Base-by-base conservation (phyloP, 2,888 invertebrate species). In the Philopedon plagiatum region DNA sequence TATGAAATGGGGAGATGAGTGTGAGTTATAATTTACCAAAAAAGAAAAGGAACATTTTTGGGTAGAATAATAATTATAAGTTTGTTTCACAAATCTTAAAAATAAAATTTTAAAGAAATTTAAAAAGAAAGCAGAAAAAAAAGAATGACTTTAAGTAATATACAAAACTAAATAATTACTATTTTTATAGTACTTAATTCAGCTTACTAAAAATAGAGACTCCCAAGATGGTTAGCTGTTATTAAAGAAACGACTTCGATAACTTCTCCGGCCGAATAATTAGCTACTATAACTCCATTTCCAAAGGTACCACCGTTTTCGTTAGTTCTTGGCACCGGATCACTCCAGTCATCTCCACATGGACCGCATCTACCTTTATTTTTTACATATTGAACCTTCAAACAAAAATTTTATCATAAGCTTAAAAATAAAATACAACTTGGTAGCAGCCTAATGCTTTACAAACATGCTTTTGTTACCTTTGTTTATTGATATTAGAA, bases 251-350 rank as follows among this genome's bases (percentile, higher is more conserved):
- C 66, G n/a, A 81, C 80, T 4, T 80, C 77, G 19, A 86, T 80
- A 8, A 81, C 77, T 51, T 79, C 76, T 5, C 85, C 86, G 5
- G 80, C 58, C 15, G 75, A 69, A 75, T 83, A 88, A 78, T 73
- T 81, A 61, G 76, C 78, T 0, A 85, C 85, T 44, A 87, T 82
- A 0, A 83, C 76, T 18, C 87, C 87, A 9, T 76, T 80, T 49
- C 88, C 88, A 76, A 85, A 88, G 58, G 26, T 78, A 44, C 86
- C 86, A 7, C 84, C 84, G 63, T 85, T 84, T 80, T 86, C 86
- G 73, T 86, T 86, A n/a, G 79, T 78, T 68, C 84, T 81, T 3
- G 86, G 86, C 58, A 81, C 79, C 2, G 81, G 77, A 63, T 80
- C 78, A 5, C 79, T 76, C 68, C 79, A 86, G 32, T 82, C 77